phyloP scores from a whole-genome alignment of 2,888 invertebrate species.

The Netelia inedita region DNA sequence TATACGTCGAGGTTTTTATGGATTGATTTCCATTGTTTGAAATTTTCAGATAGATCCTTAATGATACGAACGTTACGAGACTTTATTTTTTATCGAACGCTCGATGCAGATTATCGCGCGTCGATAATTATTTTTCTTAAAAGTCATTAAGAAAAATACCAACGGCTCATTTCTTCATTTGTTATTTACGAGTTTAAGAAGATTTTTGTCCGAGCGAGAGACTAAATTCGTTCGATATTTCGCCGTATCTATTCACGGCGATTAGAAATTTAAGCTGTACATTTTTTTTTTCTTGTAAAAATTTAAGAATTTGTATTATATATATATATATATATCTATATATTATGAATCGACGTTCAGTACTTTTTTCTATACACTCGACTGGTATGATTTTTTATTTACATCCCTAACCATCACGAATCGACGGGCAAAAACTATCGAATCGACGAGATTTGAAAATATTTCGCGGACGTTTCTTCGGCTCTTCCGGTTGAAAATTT shows the following conservation, averaged over 20 bases:
- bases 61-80: no score
- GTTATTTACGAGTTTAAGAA: conserved; percentile 24
- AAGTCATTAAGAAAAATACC: conserved; percentile 7
- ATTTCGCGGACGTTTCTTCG: background rate
- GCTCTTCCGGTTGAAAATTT: background rate
- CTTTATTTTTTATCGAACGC: background rate
- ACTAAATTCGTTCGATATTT: conserved; percentile 23
- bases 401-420: background rate
- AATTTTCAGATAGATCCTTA: no score
- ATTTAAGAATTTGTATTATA: conserved; percentile 65
- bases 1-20: no score
- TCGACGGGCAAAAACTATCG: background rate
- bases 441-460: background rate
- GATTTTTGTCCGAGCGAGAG: background rate
- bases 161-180: background rate
- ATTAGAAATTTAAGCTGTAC: conserved; percentile 61
- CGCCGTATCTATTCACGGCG: background rate
- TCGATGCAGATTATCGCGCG: background rate
- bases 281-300: conserved; percentile 61
- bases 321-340: conserved; percentile 43
- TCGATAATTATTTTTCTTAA: background rate
- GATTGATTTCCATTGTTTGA: no score
- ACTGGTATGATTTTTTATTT: no score
- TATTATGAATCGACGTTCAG: conserved; percentile 1
- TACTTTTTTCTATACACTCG: background rate